These are phyloP conservation scores for Magallana gigas DNA, from an alignment of 1,140 invertebrate genomes.

Conservation along the genomic window DNA sequence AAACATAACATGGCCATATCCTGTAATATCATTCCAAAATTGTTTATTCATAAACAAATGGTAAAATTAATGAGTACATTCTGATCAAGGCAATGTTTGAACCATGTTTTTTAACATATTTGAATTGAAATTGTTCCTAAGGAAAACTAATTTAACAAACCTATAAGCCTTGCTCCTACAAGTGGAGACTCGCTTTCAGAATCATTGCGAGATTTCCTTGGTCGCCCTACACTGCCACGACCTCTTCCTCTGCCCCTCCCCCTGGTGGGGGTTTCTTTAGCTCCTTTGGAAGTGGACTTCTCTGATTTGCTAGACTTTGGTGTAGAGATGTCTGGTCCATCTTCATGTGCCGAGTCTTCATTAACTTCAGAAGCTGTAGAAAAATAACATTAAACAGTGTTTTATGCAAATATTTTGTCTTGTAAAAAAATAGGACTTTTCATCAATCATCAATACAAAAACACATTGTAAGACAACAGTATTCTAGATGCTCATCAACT, in stretches of 20 bases:
- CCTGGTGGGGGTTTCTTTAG: slow-evolving; percentile 55
- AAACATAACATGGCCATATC: too few relatives aligned
- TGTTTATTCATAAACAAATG: too few relatives aligned
- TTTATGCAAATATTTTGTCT: too few relatives aligned
- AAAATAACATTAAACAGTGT: neutral
- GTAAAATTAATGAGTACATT: too few relatives aligned
- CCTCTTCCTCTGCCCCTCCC: slow-evolving; percentile 64
- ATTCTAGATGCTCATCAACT: too few relatives aligned
- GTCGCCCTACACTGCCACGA: slow-evolving; percentile 64
- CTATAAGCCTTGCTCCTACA: slow-evolving; percentile 39
- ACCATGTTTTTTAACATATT: too few relatives aligned
- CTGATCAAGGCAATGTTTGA: too few relatives aligned
- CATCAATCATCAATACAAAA: too few relatives aligned
- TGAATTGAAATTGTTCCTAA: too few relatives aligned
- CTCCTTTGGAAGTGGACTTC: slow-evolving; percentile 41
- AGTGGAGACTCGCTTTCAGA: slow-evolving; percentile 62
- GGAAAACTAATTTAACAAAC: neutral
- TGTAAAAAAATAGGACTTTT: too few relatives aligned
- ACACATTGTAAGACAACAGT: too few relatives aligned
- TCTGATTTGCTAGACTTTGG: slow-evolving; percentile 37
- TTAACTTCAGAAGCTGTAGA: slow-evolving; percentile 56
- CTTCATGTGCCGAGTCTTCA: slow-evolving; percentile 56
- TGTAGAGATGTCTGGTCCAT: slow-evolving; percentile 41
- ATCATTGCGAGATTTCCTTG: slow-evolving; percentile 68
- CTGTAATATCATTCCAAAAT: too few relatives aligned